These are phyloP conservation scores for Crypturellus tataupa DNA, from an alignment of 2,797 vertebrate species.

Conservation along the genomic window DNA sequence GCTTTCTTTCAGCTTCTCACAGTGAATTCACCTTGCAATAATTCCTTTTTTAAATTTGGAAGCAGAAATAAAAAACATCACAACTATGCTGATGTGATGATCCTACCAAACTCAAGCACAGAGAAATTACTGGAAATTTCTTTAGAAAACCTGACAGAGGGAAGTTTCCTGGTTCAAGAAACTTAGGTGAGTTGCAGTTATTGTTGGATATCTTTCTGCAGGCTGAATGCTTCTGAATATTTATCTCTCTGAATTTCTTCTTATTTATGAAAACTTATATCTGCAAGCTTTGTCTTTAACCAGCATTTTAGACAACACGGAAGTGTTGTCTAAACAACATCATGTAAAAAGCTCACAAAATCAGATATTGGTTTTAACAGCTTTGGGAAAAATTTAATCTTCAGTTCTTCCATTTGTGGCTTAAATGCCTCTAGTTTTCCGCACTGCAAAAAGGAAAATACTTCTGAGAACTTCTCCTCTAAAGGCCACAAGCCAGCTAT, in stretches of 20 bases:
- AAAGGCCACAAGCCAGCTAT: background rate
- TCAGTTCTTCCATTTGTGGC: background rate
- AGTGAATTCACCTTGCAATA: background rate
- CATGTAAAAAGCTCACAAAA: background rate
- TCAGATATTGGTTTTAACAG: background rate
- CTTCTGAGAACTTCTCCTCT: background rate
- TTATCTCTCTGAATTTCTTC: background rate
- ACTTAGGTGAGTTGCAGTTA: background rate
- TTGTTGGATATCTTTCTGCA: background rate
- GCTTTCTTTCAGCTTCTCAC: background rate
- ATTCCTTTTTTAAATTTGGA: background rate
- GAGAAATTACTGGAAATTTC: background rate
- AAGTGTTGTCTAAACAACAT: background rate
- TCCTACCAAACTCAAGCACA: background rate
- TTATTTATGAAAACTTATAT: background rate
- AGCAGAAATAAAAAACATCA: background rate
- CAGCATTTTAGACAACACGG: background rate
- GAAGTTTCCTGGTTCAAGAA: background rate
- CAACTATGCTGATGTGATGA: background rate
- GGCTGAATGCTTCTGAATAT: background rate
- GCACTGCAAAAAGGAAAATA: constrained; percentile 3
- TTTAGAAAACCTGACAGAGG: background rate
- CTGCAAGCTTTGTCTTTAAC: background rate
- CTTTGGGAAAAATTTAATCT: constrained; percentile 34
- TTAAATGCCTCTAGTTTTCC: background rate